phyloP scores from a whole-genome alignment of 2,888 invertebrate genomes.

The Scaeva pyrastri region DNA sequence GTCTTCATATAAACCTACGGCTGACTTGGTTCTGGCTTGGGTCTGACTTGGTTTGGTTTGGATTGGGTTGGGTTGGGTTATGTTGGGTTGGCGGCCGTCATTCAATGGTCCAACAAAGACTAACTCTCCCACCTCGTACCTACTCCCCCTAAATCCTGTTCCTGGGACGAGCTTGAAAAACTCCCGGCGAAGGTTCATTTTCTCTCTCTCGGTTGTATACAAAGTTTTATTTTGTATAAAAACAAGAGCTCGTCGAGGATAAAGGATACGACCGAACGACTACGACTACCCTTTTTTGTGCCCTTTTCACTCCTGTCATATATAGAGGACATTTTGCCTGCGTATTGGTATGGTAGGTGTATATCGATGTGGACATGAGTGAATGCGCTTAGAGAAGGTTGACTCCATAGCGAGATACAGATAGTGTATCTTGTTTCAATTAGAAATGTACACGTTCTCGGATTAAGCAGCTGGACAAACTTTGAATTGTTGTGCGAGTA shows the following conservation, averaged over 20 bases:
- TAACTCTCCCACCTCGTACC: no score
- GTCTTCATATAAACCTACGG: conserved; percentile 27
- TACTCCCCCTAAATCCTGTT: no score
- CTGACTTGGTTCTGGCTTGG: conserved; percentile 6
- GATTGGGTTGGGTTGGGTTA: no score
- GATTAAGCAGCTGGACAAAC: conserved; percentile 63
- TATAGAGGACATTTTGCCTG: conserved; percentile 10
- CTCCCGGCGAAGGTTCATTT: not conserved
- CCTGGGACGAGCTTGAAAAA: no score
- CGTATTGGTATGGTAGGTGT: no score
- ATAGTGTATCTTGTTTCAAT: conserved; percentile 75
- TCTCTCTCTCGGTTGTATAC: not conserved
- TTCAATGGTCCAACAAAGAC: conserved; percentile 8
- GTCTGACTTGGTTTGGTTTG: not conserved
- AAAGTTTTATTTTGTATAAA: conserved; percentile 26
- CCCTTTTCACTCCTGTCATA: not conserved
- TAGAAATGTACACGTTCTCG: conserved; percentile 70
- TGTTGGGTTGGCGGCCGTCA: conserved; percentile 5
- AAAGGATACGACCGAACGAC: no score
- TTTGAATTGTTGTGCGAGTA: conserved; percentile 41
- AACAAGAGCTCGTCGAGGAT: not conserved
- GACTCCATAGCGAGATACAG: conserved; percentile 61
- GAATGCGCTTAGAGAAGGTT: conserved; percentile 45
- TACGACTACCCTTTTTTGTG: conserved; percentile 7
- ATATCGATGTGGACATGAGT: conserved; percentile 8